Percentiles rank a stretch among this genome's conserved stretches.
Conservation (phyloP, 2,888 invertebrate species). For the Cryptocheilus praepositus region DNA sequence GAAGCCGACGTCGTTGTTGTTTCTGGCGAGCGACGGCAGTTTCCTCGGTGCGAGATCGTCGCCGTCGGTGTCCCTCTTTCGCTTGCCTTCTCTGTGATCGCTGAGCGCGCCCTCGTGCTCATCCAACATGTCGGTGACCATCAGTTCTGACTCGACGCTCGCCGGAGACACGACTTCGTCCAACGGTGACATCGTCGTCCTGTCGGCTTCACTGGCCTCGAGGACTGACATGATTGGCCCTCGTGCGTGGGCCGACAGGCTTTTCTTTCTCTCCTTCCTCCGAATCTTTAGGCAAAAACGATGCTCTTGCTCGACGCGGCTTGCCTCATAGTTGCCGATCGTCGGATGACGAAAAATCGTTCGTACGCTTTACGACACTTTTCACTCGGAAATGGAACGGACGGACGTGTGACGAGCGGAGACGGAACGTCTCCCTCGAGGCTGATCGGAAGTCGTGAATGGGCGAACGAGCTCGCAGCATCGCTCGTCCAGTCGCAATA, state of each 20-base stretch:
- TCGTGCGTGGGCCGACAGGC: neutral
- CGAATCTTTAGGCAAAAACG: too few species aligned
- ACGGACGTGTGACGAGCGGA: too few species aligned
- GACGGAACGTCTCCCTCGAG: too few species aligned
- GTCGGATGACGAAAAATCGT: neutral
- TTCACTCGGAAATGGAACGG: too few species aligned
- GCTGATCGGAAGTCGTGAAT: too few species aligned
- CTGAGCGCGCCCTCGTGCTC: conserved; percentile 61
- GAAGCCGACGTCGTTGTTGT: conserved; percentile 71
- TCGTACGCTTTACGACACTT: too few species aligned
- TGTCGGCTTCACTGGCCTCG: conserved; percentile 63
- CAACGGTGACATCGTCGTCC: conserved; percentile 70
- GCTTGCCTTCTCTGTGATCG: conserved; percentile 56
- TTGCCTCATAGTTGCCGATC: too few species aligned
- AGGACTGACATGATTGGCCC: conserved; percentile 65
- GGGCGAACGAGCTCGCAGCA: too few species aligned
- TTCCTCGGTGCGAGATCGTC: conserved; percentile 67
- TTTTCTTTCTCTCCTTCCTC: too few species aligned
- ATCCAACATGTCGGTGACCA: conserved; percentile 71
- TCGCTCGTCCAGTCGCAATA: too few species aligned
- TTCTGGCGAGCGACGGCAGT: conserved; percentile 62
- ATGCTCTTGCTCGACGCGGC: too few species aligned
- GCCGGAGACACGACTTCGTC: conserved; percentile 70
- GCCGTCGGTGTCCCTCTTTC: conserved; percentile 65
- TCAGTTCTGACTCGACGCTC: conserved; percentile 70